Conservation (phyloP, 2,797 vertebrate species). For the Neostethus bicornis region DNA sequence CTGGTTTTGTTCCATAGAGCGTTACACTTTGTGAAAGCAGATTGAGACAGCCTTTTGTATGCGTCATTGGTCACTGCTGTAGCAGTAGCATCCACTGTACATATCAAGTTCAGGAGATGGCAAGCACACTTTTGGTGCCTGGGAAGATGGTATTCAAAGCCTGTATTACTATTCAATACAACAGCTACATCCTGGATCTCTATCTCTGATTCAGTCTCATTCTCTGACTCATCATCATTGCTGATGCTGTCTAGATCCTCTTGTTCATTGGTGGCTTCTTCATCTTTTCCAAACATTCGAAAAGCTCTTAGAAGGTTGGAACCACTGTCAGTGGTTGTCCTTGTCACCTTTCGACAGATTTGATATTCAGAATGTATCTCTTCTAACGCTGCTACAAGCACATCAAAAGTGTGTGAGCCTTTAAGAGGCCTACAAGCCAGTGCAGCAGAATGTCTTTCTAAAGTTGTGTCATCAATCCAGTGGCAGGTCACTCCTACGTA, state of each 20-base stretch:
- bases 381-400: slow-evolving; percentile 1
- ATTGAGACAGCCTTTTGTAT: too few relatives aligned
- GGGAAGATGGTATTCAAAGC: too few relatives aligned
- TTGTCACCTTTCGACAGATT: slow-evolving; percentile 9
- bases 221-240: not conserved
- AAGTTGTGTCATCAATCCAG: too few relatives aligned
- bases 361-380: slow-evolving; percentile 7
- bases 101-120: too few relatives aligned
- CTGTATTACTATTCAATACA: too few relatives aligned
- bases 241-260: not conserved
- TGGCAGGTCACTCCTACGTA: too few relatives aligned
- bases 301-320: slow-evolving; percentile 5
- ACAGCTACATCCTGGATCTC: too few relatives aligned
- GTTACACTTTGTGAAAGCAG: too few relatives aligned
- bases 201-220: slow-evolving; percentile 1
- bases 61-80: too few relatives aligned
- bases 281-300: not conserved
- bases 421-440: not conserved
- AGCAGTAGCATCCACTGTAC: too few relatives aligned
- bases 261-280: not conserved
- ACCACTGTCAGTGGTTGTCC: not conserved
- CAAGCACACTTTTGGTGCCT: too few relatives aligned
- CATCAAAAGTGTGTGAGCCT: not conserved
- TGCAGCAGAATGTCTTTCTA: not conserved
- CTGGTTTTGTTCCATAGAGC: too few relatives aligned